These are phyloP conservation scores for Trichonephila clavipes DNA, from an alignment of 1,140 invertebrate species.

Conservation along the genomic window DNA sequence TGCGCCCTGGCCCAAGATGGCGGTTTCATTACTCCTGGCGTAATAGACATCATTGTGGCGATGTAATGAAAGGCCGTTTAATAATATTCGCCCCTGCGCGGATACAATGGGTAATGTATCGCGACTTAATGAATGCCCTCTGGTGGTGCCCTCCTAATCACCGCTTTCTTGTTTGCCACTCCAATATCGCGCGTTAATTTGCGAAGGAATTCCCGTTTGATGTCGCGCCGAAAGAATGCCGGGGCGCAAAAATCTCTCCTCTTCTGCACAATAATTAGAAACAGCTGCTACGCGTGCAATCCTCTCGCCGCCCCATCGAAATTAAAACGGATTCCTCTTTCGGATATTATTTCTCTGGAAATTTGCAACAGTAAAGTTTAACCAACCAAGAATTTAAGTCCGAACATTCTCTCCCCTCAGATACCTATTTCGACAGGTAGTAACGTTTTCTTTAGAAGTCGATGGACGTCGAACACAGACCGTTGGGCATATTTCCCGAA, in stretches of 20 bases:
- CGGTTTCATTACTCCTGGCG: constrained; percentile 46
- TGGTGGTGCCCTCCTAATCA: constrained; percentile 18
- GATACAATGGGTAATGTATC: constrained; percentile 45
- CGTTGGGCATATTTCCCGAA: too few relatives aligned
- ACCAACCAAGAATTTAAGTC: too few relatives aligned
- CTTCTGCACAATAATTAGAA: background rate
- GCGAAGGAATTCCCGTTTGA: constrained; percentile 34
- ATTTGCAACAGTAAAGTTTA: background rate
- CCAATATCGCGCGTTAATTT: constrained; percentile 46
- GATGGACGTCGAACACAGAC: too few relatives aligned
- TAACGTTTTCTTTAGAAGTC: too few relatives aligned
- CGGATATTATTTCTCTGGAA: background rate
- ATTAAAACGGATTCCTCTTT: background rate
- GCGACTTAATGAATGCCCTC: constrained; percentile 51
- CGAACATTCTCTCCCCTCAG: too few relatives aligned
- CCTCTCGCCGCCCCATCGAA: background rate
- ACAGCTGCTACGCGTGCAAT: background rate
- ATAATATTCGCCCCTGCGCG: constrained; percentile 44
- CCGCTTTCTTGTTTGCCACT: constrained; percentile 17
- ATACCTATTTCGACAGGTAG: background rate
- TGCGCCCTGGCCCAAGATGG: constrained; percentile 18
- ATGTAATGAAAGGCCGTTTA: constrained; percentile 56
- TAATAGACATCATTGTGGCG: constrained; percentile 63
- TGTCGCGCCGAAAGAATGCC: constrained; percentile 27
- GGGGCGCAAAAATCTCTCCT: background rate